A percentile compares a stretch with the other conserved stretches of the same genome.
Conservation (phyloP, 53 echinoderm and acorn worm genomes). For the Arbacia lixula region DNA sequence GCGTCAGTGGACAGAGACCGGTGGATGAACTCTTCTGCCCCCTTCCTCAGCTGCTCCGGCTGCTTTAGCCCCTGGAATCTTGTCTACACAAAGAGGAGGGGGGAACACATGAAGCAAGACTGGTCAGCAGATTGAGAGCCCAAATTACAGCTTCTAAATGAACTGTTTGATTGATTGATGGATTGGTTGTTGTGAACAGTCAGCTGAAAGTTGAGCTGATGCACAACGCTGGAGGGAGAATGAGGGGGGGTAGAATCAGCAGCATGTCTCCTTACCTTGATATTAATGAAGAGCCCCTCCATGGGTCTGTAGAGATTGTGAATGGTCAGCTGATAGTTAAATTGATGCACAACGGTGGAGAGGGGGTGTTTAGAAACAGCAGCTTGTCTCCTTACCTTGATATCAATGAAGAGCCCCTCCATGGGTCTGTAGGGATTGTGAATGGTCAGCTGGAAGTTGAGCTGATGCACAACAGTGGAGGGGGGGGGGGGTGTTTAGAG, state of each 20-base stretch:
- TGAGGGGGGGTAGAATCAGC: too few species aligned
- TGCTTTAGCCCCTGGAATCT: conserved; percentile 77
- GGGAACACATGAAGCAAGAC: too few species aligned
- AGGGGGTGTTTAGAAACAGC: too few species aligned
- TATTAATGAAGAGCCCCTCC: conserved; percentile 93
- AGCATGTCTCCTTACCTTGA: too few species aligned
- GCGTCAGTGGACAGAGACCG: conserved; percentile 83
- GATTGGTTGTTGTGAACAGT: conserved; percentile 92
- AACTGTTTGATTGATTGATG: too few species aligned
- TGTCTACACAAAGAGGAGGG: conserved; percentile 67
- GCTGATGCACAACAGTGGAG: conserved; percentile 84
- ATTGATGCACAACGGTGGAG: conserved; percentile 91
- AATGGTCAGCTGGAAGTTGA: conserved; percentile 86
- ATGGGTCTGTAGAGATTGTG: conserved; percentile 96
- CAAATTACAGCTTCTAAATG: too few species aligned
- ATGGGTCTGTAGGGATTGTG: conserved; percentile 89
- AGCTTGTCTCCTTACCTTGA: conserved; percentile 66
- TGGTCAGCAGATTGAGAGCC: too few species aligned
- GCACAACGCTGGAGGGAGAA: too few species aligned
- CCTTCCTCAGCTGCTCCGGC: conserved; percentile 85
- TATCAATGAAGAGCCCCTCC: conserved; percentile 87
- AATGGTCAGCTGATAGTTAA: conserved; percentile 92
- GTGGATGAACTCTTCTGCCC: conserved; percentile 91
- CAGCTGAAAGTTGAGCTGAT: conserved; percentile 83
- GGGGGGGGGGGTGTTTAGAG: too few species aligned